Base-by-base conservation (phyloP, 2,797 vertebrate species). In the Sebastes elongatus region DNA sequence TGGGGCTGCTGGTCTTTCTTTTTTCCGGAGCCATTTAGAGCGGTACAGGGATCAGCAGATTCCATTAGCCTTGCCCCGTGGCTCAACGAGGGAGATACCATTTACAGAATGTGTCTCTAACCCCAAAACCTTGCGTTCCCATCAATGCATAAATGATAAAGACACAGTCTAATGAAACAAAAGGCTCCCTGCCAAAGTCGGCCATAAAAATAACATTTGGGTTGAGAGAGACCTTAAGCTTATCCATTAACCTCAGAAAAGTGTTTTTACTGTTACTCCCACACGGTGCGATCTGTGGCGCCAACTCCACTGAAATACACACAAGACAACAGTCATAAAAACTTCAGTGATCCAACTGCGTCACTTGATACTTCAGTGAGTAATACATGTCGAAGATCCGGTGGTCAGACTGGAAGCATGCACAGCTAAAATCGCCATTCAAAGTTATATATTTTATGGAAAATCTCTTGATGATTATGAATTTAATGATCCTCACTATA, bases 81-180 rank as follows among this genome's bases (percentile, higher is more conserved):
- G 95, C 95, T 94, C 92, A 92, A 94, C 85, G 88, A 94, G 85
- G 82, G 89, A 91, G 94, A 94, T 84, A 88, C 86, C 93, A 95
- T 95, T 95, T 94, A 92, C 92, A 95, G 90, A 94, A 94, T 92
- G 90, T 85, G 80, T 92, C 92, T 94, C 83, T 91, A 89, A 93
- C 93, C 94, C 93, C 93, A 92, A 93, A 96, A 94, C 93, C 93
- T 90, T 82, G 81, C 76, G 74, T 91, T 93, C 88, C 90, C 94
- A 93, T 94, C 95, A 92, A 89, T 89, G 93, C 92, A 95, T 94
- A 96, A 95, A 95, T 94, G 94, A 96, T 95, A 93, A 93, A 95
- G 94, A 94, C 78, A 57, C 85, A 84, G 88, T 88, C 87, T 96
- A 96, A 96, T 96, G 95, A 96, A 95, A 93, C 80, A 89, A 88